Conservation (phyloP, 2,113 vertebrate species). For the Nesogale talazaci region DNA sequence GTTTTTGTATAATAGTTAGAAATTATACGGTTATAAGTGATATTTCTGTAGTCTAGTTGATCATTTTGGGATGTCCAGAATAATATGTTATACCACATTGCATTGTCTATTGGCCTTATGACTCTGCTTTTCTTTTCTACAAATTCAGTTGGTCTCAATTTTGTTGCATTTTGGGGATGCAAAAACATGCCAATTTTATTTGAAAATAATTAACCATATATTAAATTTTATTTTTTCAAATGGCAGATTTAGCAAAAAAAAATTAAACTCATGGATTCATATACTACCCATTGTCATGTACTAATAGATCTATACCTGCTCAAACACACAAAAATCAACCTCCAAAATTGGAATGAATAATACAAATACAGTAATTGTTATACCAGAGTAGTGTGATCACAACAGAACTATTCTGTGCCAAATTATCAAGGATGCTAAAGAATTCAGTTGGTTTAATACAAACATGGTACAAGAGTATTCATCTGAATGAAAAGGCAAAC, state of each 20-base stretch:
- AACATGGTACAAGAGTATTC: too few species aligned
- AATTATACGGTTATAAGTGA: background rate
- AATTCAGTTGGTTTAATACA: too few species aligned
- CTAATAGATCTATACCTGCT: too few species aligned
- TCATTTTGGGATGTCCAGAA: background rate
- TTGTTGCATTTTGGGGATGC: background rate
- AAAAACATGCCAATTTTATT: background rate
- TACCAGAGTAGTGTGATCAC: too few species aligned
- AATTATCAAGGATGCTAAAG: too few species aligned
- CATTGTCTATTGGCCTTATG: background rate
- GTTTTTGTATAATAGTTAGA: background rate
- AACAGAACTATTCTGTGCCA: too few species aligned
- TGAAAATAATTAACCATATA: slow-evolving; percentile 25
- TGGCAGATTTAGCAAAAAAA: background rate
- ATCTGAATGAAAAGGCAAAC: too few species aligned
- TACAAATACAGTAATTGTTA: too few species aligned
- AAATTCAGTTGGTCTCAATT: background rate
- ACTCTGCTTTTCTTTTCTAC: background rate
- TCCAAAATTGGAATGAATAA: too few species aligned
- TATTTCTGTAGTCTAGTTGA: background rate
- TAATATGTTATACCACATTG: background rate
- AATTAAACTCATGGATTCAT: too few species aligned
- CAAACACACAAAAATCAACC: too few species aligned
- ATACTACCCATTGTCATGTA: too few species aligned
- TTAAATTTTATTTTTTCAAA: background rate